A percentile compares a stretch with the other conserved stretches of the same genome.
These are phyloP conservation scores for Amphimallon solstitiale DNA, from an alignment of 2,888 invertebrate species.

Conservation along the genomic window DNA sequence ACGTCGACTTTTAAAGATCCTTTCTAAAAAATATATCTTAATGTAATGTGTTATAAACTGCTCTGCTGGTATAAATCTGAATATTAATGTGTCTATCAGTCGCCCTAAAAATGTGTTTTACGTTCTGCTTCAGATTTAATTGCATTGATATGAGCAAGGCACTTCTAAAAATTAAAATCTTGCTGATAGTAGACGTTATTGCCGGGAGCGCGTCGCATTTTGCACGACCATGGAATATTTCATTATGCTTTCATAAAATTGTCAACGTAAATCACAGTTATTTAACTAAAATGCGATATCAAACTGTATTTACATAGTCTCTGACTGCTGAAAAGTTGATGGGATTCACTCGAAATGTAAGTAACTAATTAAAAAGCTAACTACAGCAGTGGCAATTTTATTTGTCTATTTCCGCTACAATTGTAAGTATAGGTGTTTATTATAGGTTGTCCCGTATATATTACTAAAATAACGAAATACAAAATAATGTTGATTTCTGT, in stretches of 20 bases:
- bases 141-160: conserved; percentile 18
- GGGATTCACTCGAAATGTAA: conserved; percentile 25
- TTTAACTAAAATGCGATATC: conserved; percentile 27
- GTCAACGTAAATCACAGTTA: conserved; percentile 37
- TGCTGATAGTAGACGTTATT: conserved; percentile 20
- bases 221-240: conserved; percentile 32
- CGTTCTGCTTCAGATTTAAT: conserved; percentile 13
- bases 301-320: conserved; percentile 23
- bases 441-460: conserved; percentile 18
- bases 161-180: conserved; percentile 22
- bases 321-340: conserved; percentile 29
- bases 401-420: not conserved
- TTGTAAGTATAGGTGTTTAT: not conserved
- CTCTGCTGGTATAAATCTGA: too few species aligned
- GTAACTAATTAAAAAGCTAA: conserved; percentile 30
- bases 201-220: not conserved
- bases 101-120: conserved; percentile 10
- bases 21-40: too few species aligned
- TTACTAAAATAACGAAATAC: too few species aligned
- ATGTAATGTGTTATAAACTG: too few species aligned
- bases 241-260: conserved; percentile 38
- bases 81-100: not conserved
- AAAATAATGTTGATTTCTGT: too few species aligned
- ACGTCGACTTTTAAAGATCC: too few species aligned
- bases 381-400: not conserved